Percentiles rank a stretch among this genome's conserved stretches.
These are phyloP conservation scores for Spea hammondii DNA, from an alignment of 2,797 vertebrate species.

Conservation along the genomic window DNA sequence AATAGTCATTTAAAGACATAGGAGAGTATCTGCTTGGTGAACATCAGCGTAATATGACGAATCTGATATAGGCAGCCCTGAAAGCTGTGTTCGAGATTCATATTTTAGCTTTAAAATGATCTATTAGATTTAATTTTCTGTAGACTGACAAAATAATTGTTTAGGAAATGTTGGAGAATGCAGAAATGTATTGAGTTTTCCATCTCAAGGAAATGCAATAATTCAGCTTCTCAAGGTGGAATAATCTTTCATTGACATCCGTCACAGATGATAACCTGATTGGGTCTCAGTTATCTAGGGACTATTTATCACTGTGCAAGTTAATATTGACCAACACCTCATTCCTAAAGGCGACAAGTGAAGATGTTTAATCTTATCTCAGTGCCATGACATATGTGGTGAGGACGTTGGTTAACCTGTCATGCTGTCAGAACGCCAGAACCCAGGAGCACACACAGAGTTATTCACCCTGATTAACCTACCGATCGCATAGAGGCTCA, in stretches of 20 bases:
- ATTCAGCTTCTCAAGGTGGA: conserved; percentile 11
- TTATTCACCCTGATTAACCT: no score
- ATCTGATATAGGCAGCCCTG: no score
- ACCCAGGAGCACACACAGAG: no score
- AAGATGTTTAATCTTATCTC: conserved; percentile 5
- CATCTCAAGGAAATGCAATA: background rate
- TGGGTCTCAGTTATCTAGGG: background rate
- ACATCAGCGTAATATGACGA: no score
- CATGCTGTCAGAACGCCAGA: background rate
- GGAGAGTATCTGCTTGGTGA: no score
- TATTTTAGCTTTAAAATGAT: conserved; percentile 4
- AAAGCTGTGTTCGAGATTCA: background rate
- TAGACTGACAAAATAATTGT: background rate
- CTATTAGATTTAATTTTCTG: conserved; percentile 4
- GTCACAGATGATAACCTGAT: conserved; percentile 4
- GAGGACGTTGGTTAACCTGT: background rate
- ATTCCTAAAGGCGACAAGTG: conserved; percentile 5
- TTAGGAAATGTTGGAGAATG: conserved; percentile 14
- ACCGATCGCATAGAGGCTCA: no score
- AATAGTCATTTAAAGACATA: no score
- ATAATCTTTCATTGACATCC: background rate
- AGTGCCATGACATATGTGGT: background rate
- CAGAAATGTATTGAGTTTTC: conserved; percentile 1
- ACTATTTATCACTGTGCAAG: background rate
- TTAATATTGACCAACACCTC: conserved; percentile 2